These are phyloP conservation scores for Noctua fimbriata DNA, from an alignment of 2,888 invertebrate genomes.

Conservation along the genomic window DNA sequence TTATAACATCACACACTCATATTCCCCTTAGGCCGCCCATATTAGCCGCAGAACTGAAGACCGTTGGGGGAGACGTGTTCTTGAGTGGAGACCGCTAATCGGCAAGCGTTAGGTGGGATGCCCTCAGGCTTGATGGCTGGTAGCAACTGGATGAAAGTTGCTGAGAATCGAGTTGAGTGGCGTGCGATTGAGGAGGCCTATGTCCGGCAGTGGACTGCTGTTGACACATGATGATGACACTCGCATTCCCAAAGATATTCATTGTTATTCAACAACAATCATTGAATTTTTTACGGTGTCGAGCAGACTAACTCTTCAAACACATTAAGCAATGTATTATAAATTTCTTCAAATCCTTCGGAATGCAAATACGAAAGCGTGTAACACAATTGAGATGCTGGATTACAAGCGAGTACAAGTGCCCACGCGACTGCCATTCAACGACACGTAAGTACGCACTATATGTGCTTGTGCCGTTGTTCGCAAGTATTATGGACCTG, in stretches of 20 bases:
- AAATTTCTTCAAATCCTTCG: not conserved
- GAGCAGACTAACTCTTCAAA: not conserved
- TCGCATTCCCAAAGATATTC: no score
- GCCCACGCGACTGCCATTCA: not conserved
- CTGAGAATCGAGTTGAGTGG: no score
- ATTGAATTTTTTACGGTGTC: not conserved
- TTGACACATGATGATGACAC: no score
- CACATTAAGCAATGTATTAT: not conserved
- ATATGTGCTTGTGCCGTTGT: not conserved
- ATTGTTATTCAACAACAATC: not conserved
- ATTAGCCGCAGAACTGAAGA: no score
- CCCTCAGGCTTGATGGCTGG: no score
- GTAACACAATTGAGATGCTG: not conserved
- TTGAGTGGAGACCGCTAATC: no score
- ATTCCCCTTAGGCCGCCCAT: no score
- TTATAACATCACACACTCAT: not conserved
- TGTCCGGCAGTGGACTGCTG: no score
- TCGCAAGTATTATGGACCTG: rapidly evolving
- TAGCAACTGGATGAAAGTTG: no score
- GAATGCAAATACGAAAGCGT: not conserved
- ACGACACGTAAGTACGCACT: not conserved
- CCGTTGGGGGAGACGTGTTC: no score
- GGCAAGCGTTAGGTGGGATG: no score
- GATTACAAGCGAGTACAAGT: not conserved
- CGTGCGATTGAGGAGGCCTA: no score